These are phyloP conservation scores for Aphaenogaster ashmeadi DNA, from an alignment of 1,140 invertebrate genomes.

Conservation along the genomic window DNA sequence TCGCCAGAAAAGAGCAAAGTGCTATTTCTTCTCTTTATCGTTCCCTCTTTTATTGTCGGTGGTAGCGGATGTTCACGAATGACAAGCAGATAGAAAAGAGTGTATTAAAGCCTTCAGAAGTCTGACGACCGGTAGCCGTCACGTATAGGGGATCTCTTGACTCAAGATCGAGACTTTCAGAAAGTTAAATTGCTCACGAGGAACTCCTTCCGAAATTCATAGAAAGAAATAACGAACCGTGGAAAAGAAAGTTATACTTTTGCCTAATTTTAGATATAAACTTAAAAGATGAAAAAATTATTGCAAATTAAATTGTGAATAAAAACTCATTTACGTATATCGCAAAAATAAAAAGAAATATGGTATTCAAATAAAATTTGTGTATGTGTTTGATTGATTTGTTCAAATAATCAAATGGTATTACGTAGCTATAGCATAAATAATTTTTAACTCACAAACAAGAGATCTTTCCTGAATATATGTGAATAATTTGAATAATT, in stretches of 20 bases:
- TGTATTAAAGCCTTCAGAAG: constrained; percentile 18
- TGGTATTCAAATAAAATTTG: neutral
- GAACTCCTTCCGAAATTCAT: constrained; percentile 14
- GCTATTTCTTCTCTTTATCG: neutral
- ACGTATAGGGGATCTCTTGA: neutral
- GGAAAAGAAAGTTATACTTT: neutral
- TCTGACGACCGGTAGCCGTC: neutral
- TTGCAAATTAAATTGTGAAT: neutral
- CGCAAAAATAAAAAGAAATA: neutral
- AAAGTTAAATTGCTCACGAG: constrained; percentile 22
- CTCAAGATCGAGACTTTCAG: neutral
- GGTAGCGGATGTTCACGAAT: constrained; percentile 2
- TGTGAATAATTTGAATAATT: neutral
- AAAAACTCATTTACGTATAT: neutral
- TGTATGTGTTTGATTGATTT: neutral
- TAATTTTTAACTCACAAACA: neutral
- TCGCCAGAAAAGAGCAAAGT: neutral
- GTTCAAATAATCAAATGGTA: neutral
- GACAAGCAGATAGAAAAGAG: constrained; percentile 5
- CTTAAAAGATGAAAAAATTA: neutral
- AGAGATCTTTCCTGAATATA: neutral
- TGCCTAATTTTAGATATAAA: neutral
- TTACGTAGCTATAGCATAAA: neutral
- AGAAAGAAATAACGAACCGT: constrained; percentile 1
- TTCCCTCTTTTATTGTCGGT: neutral